Base-by-base conservation (phyloP, 2,113 vertebrate species). In the Symphodus melops region DNA sequence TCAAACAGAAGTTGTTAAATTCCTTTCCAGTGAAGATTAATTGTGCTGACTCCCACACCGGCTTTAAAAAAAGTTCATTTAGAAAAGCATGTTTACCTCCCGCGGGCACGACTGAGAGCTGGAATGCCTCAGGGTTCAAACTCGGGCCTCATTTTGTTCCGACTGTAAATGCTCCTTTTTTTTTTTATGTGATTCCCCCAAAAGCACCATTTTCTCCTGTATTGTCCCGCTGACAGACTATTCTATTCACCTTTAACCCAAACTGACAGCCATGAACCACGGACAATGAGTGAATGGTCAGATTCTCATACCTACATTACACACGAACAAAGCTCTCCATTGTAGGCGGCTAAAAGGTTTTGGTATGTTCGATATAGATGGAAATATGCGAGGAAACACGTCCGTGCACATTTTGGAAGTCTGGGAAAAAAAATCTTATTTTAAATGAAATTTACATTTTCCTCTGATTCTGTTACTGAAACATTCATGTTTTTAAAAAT, bases 181-280 rank as follows among this genome's bases (percentile, higher is more conserved):
- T 68, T n/a, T 11, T 16, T 68, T 57, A 52, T 68, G 74, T 75
- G 20, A 17, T 72, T 59, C 28, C 39, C 39, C 39, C 39, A 70
- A 33, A 68, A 61, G 57, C 49, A 48, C 14, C 53, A 61, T 23
- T 58, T 51, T 59, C 64, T 42, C 46, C 28, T 56, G 61, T 0
- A 69, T 74, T 81, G 70, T 84, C 55, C 58, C 54, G 61, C 68
- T 58, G 59, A 83, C 76, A 77, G 76, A n/a, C 55, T 60, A 20
- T 59, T 66, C 65, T 57, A 41, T 73, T 82, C 55, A 52, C 63
- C 67, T 66, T 37, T 36, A 79, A 76, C 52, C 59, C 2, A 70
- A 77, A 83, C 10, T 80, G 72, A 83, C 59, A 79, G 68, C 75
- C 72, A 57, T 68, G 58, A 56, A 62, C 54, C 53, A 4, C 6